Conservation (phyloP, 2,888 invertebrate species). For the Masnerella sp. region DNA sequence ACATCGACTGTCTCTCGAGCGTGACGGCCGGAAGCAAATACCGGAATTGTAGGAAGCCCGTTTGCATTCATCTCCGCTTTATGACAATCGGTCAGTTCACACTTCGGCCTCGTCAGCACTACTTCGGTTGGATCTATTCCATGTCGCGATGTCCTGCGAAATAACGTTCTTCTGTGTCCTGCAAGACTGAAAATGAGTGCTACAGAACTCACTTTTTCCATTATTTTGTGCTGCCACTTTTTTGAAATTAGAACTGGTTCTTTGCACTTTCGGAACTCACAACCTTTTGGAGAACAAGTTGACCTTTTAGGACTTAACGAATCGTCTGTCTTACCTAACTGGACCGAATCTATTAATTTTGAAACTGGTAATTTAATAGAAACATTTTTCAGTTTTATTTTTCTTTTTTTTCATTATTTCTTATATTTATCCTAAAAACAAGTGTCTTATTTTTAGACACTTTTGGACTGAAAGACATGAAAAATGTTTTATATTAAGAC, state of each 20-base stretch:
- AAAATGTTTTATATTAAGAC: too few relatives aligned
- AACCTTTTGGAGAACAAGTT: slow-evolving; percentile 59
- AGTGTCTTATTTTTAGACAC: too few relatives aligned
- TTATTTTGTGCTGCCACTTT: slow-evolving; percentile 31
- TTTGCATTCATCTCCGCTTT: slow-evolving; percentile 60
- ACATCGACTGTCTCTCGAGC: slow-evolving; percentile 56
- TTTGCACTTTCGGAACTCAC: slow-evolving; percentile 20
- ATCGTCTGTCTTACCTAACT: slow-evolving; percentile 15
- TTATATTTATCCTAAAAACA: too few relatives aligned
- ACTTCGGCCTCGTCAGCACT: slow-evolving; percentile 57
- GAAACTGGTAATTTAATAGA: slow-evolving; percentile 54
- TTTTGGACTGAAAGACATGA: too few relatives aligned
- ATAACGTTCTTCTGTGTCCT: neutral
- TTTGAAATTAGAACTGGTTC: slow-evolving; percentile 9
- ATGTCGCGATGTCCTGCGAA: slow-evolving; percentile 26
- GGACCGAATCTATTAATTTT: slow-evolving; percentile 49
- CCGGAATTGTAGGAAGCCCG: slow-evolving; percentile 68
- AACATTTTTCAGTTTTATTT: too few relatives aligned
- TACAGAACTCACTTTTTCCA: neutral
- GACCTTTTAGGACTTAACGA: slow-evolving; percentile 55
- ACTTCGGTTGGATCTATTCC: slow-evolving; percentile 12
- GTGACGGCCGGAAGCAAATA: slow-evolving; percentile 68
- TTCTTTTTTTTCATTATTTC: slow-evolving; percentile 10
- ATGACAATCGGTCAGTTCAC: slow-evolving; percentile 66
- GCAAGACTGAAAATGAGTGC: slow-evolving; percentile 28